Percentiles rank a stretch among this genome's conserved stretches.
Evolutionary conservation across 1,140 invertebrate species (phyloP).

Genomic region (Augochlora pura): DNA sequence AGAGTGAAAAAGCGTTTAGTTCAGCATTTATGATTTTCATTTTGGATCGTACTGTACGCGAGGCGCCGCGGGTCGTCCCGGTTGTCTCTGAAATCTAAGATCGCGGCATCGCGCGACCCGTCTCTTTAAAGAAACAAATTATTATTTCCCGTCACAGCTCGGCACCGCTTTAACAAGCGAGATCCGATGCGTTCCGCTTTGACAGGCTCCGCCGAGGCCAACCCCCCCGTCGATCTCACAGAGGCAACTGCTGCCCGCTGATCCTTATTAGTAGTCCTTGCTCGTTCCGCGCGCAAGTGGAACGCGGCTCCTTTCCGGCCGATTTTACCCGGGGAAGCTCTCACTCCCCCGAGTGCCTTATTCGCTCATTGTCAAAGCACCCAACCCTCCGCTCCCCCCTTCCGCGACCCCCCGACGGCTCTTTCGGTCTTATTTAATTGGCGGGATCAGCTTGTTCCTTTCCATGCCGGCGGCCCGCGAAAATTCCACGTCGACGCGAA

Average conservation of each 20-base stretch:
- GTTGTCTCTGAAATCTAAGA: neutral
- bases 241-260: too few relatives aligned
- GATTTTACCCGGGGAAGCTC: neutral
- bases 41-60: too few relatives aligned
- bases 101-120: neutral
- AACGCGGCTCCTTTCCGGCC: neutral
- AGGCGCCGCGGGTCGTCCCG: too few relatives aligned
- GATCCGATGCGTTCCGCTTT: constrained; percentile 5
- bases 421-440: neutral
- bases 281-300: neutral
- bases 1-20: too few relatives aligned
- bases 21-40: too few relatives aligned
- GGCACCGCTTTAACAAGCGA: constrained; percentile 25
- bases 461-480: neutral
- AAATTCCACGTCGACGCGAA: too few relatives aligned
- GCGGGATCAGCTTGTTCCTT: neutral
- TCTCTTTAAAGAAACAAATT: neutral
- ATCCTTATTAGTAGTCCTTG: constrained; percentile 20
- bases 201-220: neutral
- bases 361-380: neutral
- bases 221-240: neutral
- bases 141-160: constrained; percentile 2
- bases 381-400: too few relatives aligned
- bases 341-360: too few relatives aligned
- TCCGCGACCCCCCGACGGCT: neutral